These are phyloP conservation scores for Rhagoletis zephyria DNA, from an alignment of 1,140 invertebrate species.

Conservation along the genomic window DNA sequence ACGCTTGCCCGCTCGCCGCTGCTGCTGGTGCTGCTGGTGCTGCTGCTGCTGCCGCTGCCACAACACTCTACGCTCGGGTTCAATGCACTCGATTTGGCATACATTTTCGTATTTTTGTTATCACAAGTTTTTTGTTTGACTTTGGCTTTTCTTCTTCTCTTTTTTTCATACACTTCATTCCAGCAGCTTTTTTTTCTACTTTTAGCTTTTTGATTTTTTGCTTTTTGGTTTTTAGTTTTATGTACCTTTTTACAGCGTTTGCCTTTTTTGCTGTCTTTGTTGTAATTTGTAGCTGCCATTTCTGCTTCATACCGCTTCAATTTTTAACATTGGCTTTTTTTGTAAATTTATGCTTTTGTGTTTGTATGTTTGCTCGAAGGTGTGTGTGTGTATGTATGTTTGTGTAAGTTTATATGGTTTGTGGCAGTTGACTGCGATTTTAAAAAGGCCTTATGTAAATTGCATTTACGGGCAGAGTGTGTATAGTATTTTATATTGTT, in stretches of 20 bases:
- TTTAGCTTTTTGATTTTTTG: slow-evolving; percentile 21
- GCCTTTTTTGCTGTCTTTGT: neutral
- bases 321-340: slow-evolving; percentile 28
- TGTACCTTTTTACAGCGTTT: slow-evolving; percentile 5
- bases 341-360: slow-evolving; percentile 17
- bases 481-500: neutral
- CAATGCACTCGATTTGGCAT: slow-evolving; percentile 69
- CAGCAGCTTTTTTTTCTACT: slow-evolving; percentile 12
- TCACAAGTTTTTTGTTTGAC: slow-evolving; percentile 58
- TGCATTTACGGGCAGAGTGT: slow-evolving; percentile 5
- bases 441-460: slow-evolving; percentile 52
- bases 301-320: slow-evolving; percentile 3
- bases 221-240: neutral
- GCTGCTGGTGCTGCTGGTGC: no score
- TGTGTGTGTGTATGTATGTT: neutral
- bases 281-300: slow-evolving; percentile 34
- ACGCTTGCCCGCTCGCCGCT: neutral
- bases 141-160: slow-evolving; percentile 43
- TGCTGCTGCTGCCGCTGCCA: no score
- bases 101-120: slow-evolving; percentile 64
- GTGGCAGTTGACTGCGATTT: slow-evolving; percentile 37
- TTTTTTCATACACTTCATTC: slow-evolving; percentile 12
- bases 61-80: slow-evolving; percentile 56
- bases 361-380: neutral
- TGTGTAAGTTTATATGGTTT: neutral